Evolutionary conservation across 1,140 invertebrate genomes (phyloP), one percentile per base, ranked within the genome.

Genomic region (Capitella teleta): DNA sequence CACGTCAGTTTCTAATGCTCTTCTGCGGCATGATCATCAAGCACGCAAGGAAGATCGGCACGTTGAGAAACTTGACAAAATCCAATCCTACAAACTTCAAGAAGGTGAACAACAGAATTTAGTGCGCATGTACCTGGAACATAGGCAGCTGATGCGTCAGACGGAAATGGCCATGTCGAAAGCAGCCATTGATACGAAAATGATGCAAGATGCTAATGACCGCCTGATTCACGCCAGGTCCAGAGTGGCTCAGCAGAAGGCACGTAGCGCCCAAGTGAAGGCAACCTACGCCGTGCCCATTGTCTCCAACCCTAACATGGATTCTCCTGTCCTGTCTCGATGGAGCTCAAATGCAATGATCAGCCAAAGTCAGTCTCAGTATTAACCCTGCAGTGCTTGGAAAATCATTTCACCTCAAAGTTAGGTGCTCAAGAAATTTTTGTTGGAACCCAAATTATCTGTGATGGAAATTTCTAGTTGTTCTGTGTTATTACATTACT

Each of bases 1-100:
- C 43, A 68, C 66, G 6, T 68, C 66, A 16, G 66, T 71, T 6
- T 67, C 66, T 3, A 68, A 67, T 41, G 68, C 68, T 30, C 47
- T 71, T 18, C 57, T 66, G 53, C 51, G 61, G 25, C 67, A 69
- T 47, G 67, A 71, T 48, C 48, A 62, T 18, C 64, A 65, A 36
- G 55, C 63, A 0, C 57, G 56, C 26, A 26, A 21, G 23, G 67
- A 69, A 14, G 63, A 66, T 42, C 47, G 28, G 14, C 6, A 60
- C 0, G 51, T 54, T 8, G 24, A 43, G 18, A 63, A 59, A 28
- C 30, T 47, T 2, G 57, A 59, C 19, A 28, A 51, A 5, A 59
- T 63, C 10, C 47, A 55, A 21, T 45, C 47, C 8, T 24, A 51
- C 5, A 58, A 57, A 42, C 24, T 54, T 2, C 24, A 43, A 10